These are phyloP conservation scores for Rhopalosiphum maidis DNA, from an alignment of 1,140 invertebrate species.

Conservation along the genomic window DNA sequence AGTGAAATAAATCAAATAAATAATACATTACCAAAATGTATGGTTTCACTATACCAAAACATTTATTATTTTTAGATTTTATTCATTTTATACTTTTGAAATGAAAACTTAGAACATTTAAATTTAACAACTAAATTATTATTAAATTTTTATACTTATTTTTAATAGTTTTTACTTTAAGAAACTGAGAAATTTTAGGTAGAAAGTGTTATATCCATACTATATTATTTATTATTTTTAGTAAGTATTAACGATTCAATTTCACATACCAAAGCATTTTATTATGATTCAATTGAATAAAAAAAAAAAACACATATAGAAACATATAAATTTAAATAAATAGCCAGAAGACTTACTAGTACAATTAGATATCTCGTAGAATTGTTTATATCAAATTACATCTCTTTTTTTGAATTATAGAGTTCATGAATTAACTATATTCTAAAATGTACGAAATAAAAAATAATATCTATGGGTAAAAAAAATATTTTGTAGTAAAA, in stretches of 20 bases:
- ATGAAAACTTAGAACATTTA: background rate
- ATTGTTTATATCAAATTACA: conserved; percentile 16
- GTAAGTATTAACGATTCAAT: background rate
- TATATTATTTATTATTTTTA: background rate
- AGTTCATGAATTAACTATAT: background rate
- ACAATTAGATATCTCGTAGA: background rate
- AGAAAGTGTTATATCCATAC: too few species aligned
- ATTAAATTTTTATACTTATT: background rate
- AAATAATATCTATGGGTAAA: background rate
- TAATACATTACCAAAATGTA: too few species aligned
- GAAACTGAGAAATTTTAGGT: too few species aligned
- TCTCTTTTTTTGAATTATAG: conserved; percentile 29
- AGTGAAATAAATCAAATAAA: too few species aligned
- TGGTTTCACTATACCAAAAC: background rate
- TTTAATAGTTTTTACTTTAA: background rate
- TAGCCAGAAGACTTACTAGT: background rate
- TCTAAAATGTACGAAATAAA: background rate
- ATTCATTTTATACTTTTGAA: background rate
- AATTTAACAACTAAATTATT: background rate
- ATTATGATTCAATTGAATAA: background rate
- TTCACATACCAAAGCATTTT: background rate
- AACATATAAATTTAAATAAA: conserved; percentile 6
- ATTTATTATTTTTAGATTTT: background rate
- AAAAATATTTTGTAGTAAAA: background rate
- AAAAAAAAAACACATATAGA: background rate